Evolutionary conservation across 2,888 invertebrate species (phyloP).

Genomic region (Meteorus colon): DNA sequence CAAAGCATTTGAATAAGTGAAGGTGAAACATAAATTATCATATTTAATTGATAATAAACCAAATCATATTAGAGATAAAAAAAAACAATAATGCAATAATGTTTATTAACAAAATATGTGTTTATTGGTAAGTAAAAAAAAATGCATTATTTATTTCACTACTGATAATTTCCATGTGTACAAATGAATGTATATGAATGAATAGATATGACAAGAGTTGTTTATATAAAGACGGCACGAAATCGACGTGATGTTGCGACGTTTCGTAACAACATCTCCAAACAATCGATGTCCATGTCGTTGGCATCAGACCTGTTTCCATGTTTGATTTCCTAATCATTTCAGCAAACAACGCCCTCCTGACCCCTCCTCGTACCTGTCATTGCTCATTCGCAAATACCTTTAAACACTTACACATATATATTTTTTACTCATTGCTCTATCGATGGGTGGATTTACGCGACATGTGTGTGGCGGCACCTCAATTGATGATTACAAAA

Average conservation of each 20-base stretch:
- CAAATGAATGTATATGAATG: not conserved
- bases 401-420: not conserved
- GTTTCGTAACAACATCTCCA: slow-evolving; percentile 24
- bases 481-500: slow-evolving; percentile 21
- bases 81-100: not conserved
- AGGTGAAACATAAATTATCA: not conserved
- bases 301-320: slow-evolving; percentile 19
- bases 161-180: not conserved
- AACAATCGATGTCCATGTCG: slow-evolving; percentile 32
- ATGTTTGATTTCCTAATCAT: slow-evolving; percentile 39
- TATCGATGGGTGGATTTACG: not conserved
- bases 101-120: not conserved
- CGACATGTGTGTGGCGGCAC: slow-evolving; percentile 1
- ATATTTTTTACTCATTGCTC: not conserved
- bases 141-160: not conserved
- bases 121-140: not conserved
- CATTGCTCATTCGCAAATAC: slow-evolving; percentile 22
- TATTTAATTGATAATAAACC: not conserved
- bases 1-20: not conserved
- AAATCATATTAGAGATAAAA: not conserved
- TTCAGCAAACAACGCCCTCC: slow-evolving; percentile 13
- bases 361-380: not conserved
- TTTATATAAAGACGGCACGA: slow-evolving; percentile 24
- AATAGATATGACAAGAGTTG: not conserved
- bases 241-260: slow-evolving; percentile 6